Evolutionary conservation across 2,888 invertebrate genomes (phyloP).

Genomic region (Halictus ligatus): DNA sequence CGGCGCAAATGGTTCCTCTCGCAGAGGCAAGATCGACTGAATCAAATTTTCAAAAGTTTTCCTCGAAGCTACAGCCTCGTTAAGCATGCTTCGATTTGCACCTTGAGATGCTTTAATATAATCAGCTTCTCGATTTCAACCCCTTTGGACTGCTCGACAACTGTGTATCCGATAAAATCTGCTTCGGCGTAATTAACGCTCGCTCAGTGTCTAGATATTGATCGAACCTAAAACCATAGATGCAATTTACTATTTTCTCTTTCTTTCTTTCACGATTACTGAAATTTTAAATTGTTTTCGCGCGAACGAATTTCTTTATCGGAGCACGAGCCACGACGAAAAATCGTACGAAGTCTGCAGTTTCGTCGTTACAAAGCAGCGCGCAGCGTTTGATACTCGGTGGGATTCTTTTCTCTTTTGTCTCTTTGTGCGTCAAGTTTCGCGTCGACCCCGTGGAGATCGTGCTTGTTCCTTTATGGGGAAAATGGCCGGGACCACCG

Average conservation of each 20-base stretch:
- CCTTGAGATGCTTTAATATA: no score
- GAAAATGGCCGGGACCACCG: constrained; percentile 46
- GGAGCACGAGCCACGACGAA: background rate
- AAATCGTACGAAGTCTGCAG: background rate
- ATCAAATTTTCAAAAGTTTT: background rate
- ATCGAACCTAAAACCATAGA: no score
- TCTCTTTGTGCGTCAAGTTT: background rate
- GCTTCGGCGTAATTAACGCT: background rate
- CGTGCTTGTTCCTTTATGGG: constrained; percentile 2
- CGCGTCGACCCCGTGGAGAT: background rate
- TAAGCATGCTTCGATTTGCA: background rate
- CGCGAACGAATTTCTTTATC: background rate
- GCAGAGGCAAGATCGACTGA: background rate
- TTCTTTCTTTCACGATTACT: no score
- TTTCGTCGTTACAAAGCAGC: background rate
- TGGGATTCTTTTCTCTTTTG: background rate
- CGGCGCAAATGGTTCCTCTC: constrained; percentile 1
- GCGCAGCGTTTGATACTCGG: background rate
- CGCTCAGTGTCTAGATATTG: no score
- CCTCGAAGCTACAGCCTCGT: background rate
- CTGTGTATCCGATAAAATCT: background rate
- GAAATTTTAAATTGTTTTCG: background rate
- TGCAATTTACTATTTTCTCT: no score
- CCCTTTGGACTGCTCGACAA: background rate
- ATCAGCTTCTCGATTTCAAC: background rate